Conservation (phyloP, 2,113 vertebrate genomes). For the Isurus oxyrinchus region DNA sequence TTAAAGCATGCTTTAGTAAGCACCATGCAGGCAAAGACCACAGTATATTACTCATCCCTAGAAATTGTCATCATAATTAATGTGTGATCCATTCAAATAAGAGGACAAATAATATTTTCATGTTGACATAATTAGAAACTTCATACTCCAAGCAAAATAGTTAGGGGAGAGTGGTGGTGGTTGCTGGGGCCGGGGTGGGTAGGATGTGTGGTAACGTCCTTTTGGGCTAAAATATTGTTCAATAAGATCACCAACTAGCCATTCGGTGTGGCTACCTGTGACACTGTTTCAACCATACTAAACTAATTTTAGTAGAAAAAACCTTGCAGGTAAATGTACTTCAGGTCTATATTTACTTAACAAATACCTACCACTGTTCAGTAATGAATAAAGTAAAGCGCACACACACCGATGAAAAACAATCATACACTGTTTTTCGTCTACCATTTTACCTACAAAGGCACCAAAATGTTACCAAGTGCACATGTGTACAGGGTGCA, state of each 20-base stretch:
- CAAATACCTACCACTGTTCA: neutral
- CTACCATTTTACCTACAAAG: neutral
- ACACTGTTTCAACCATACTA: neutral
- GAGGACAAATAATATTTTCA: neutral
- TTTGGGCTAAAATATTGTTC: neutral
- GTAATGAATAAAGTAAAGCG: neutral
- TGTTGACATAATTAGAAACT: neutral
- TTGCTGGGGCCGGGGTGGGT: neutral
- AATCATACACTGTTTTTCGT: neutral
- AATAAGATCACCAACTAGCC: neutral
- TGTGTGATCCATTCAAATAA: slow-evolving; percentile 35
- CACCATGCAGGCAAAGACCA: slow-evolving; percentile 1
- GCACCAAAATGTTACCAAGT: neutral
- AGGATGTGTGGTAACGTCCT: neutral
- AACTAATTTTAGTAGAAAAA: neutral
- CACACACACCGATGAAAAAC: neutral
- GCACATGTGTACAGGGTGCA: neutral
- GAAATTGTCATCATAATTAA: neutral
- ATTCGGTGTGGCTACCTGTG: neutral
- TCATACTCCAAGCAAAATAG: neutral
- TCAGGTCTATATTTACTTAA: neutral
- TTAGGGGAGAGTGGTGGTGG: no score
- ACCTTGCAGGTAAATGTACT: neutral
- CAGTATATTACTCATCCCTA: neutral
- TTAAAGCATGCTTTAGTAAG: slow-evolving; percentile 30